Base-by-base conservation (phyloP, 2,797 vertebrate species). In the Mus spretus region DNA sequence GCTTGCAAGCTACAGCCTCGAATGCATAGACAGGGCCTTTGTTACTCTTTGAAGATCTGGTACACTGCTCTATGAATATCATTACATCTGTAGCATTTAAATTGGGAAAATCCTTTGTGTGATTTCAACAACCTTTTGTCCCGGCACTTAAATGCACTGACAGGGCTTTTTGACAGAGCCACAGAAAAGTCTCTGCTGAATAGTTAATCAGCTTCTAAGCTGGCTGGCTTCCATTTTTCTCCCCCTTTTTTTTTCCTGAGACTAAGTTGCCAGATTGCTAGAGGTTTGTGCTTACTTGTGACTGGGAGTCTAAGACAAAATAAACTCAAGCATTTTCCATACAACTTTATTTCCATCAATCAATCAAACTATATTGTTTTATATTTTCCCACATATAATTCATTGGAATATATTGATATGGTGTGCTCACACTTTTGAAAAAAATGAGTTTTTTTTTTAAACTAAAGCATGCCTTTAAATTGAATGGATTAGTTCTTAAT, bases 101-200 rank as follows among this genome's bases (percentile, higher is more conserved):
- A 95, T 96, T 75, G 92, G 82, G 67, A 87, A 95, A 96, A 70
- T 88, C 95, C 84, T 97, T 97, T 97, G 97, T 98, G 92, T 80
- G 93, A 89, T 96, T 96, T 97, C 95, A 97, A 93, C 95, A 98
- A 95, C 92, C 95, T 96, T 97, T 97, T 98, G 92, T 97, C 89
- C 61, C 4, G 57, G 86, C 61, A 95, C 86, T 88, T 97, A 95
- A 97, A 97, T 93, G 87, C 86, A 91, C 72, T 96, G 91, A 93
- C 97, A 95, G 88, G 93, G 94, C 77, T 96, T 97, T 97, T 90
- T 93, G 97, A 98, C 85, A 93, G 85, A 97, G 91, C 55, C 65
- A 94, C 79, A 94, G 95, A 97, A 96, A 96, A 96, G 40, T 94
- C 93, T 95, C 95, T 94, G 92, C 86, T 91, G 97, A 97, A 98